phyloP scores from a whole-genome alignment of 1,140 invertebrate genomes.

The Aricia agestis region DNA sequence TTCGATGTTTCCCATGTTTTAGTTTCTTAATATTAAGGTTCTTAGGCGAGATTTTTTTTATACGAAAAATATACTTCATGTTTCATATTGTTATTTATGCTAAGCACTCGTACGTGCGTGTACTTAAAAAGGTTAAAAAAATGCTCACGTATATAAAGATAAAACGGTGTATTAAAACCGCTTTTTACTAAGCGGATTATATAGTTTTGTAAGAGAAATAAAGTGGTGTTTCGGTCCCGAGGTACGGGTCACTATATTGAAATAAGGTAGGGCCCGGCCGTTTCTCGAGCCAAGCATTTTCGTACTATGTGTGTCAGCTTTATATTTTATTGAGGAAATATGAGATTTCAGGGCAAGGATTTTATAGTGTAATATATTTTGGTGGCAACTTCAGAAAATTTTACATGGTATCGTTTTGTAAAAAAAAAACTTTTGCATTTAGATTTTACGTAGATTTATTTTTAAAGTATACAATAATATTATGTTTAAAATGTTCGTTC shows the following conservation, averaged over 20 bases:
- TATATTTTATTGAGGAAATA: slow-evolving; percentile 12
- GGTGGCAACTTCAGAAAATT: not conserved
- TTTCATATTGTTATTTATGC: too few species aligned
- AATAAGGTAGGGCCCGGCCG: slow-evolving; percentile 34
- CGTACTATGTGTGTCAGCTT: slow-evolving; percentile 27
- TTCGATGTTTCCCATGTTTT: too few species aligned
- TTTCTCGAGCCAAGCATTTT: slow-evolving; percentile 20
- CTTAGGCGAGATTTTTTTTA: too few species aligned
- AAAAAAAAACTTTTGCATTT: too few species aligned
- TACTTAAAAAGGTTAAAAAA: too few species aligned
- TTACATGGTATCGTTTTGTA: not conserved
- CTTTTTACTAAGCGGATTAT: not conserved
- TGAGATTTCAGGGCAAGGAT: slow-evolving; percentile 13
- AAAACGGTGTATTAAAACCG: not conserved
- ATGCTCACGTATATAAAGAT: too few species aligned
- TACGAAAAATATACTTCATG: too few species aligned
- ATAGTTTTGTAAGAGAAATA: slow-evolving; percentile 41
- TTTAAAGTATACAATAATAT: too few species aligned
- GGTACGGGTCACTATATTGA: slow-evolving; percentile 45
- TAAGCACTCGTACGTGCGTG: too few species aligned
- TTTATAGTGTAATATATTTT: not conserved
- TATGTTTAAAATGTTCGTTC: too few species aligned
- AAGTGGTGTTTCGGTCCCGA: slow-evolving; percentile 36
- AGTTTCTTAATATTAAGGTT: too few species aligned
- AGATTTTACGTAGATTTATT: too few species aligned